Base-by-base conservation (phyloP, 2,113 vertebrate species). In the Dicrurus megarhynchus region DNA sequence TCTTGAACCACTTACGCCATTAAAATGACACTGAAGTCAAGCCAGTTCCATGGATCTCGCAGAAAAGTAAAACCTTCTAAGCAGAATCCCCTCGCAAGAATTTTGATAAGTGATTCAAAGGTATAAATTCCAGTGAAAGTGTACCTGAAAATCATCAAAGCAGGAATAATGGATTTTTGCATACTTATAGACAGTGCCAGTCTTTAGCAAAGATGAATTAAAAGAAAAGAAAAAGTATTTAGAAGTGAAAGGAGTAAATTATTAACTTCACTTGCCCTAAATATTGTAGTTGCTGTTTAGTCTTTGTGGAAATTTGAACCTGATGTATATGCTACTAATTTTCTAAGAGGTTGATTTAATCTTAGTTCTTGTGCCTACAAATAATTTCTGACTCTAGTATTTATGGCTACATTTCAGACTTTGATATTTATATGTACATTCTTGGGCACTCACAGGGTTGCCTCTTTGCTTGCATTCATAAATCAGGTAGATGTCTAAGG, bases 21-120 rank as follows among this genome's bases (percentile, higher is more conserved):
- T 95, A 99, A 96, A 96, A 99, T 98, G 94, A 99, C 99, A 96
- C 98, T 99, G 98, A 99, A 99, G 97, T 99, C 99, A 96, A 99
- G 97, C 99, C 99, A 99, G 94, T 99, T 99, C 99, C 99, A 99
- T n/a, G 99, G 99, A 88, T 99, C 99, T 94, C 99, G 98, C 39
- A 99, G 98, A 95, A 99, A 99, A 50, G 99, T 99, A 97, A 99
- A 99, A 90, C 98, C 98, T 91, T 99, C 99, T 96, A 99, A 96
- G 96, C 99, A 99, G 97, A 99, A 99, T 39, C 99, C 99, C 97
- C 99, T 98, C 80, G 99, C 99, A 93, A 99, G 98, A 95, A 99
- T 99, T 98, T 99, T 99, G 92, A 99, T 97, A 65, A 99, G 97
- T 53, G 99, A 99, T 97, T 99, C 99, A 98, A 99, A 99, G 9